Conservation (phyloP, 2,113 vertebrate genomes). For the Mastomys natalensis region DNA sequence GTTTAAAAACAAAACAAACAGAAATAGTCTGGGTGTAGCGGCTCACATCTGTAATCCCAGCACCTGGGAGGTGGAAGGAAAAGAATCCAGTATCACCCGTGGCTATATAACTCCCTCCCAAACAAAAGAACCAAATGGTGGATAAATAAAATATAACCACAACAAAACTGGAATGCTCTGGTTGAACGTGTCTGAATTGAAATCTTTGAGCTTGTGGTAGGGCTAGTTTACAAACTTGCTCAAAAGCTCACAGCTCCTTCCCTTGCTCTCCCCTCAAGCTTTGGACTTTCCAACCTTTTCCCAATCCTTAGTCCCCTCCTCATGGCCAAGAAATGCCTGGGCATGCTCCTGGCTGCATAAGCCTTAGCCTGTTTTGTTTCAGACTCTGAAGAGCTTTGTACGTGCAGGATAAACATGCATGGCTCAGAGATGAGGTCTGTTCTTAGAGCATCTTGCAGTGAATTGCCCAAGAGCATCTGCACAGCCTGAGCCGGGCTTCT, state of each 20-base stretch:
- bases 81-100: neutral
- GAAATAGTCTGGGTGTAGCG: neutral
- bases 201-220: neutral
- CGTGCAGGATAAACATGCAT: neutral
- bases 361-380: neutral
- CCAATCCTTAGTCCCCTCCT: neutral
- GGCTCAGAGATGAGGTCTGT: neutral
- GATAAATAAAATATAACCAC: too few species aligned
- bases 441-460: neutral
- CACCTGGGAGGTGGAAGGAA: neutral
- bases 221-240: neutral
- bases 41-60: neutral
- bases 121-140: neutral
- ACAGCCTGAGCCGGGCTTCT: neutral
- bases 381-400: neutral
- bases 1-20: constrained; percentile 15
- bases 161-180: neutral
- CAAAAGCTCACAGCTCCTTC: neutral
- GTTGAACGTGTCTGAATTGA: neutral
- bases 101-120: neutral
- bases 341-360: neutral
- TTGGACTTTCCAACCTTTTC: neutral
- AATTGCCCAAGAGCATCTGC: neutral
- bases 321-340: neutral
- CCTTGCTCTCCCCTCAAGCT: neutral